Conservation (phyloP, 2,113 vertebrate genomes). For the Sylvilagus bachmani region DNA sequence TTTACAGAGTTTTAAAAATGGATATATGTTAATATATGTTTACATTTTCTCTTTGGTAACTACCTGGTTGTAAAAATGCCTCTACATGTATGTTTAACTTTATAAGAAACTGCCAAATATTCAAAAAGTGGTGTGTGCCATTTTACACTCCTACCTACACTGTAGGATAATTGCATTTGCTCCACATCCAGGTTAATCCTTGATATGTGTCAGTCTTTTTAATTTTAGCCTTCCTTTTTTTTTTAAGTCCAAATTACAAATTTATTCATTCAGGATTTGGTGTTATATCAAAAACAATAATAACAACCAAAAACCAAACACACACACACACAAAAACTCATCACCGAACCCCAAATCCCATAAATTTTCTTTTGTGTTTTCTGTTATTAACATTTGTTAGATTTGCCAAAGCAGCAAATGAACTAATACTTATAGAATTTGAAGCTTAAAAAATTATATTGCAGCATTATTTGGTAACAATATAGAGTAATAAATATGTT, state of each 20-base stretch:
- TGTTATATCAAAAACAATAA: no score
- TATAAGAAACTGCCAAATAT: neutral
- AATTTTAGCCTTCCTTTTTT: no score
- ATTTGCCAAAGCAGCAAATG: slow-evolving; percentile 41
- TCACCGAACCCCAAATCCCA: no score
- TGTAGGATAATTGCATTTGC: slow-evolving; percentile 16
- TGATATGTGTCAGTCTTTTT: slow-evolving; percentile 46
- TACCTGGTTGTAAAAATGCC: neutral
- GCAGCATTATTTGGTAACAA: neutral
- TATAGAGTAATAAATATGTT: neutral
- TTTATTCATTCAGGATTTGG: no score
- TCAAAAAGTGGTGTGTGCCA: neutral
- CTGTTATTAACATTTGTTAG: slow-evolving; percentile 47
- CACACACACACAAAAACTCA: no score
- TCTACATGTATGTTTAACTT: slow-evolving; percentile 16
- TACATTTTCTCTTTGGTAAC: slow-evolving; percentile 33
- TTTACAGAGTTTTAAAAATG: neutral
- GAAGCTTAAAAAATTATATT: neutral
- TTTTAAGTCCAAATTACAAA: no score
- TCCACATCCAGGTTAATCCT: neutral
- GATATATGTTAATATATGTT: neutral
- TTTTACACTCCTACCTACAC: neutral
- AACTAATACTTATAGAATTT: neutral
- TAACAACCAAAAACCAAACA: no score
- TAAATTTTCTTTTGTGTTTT: no score